These are phyloP conservation scores for Limnephilus lunatus DNA, from an alignment of 2,888 invertebrate species.

Conservation along the genomic window DNA sequence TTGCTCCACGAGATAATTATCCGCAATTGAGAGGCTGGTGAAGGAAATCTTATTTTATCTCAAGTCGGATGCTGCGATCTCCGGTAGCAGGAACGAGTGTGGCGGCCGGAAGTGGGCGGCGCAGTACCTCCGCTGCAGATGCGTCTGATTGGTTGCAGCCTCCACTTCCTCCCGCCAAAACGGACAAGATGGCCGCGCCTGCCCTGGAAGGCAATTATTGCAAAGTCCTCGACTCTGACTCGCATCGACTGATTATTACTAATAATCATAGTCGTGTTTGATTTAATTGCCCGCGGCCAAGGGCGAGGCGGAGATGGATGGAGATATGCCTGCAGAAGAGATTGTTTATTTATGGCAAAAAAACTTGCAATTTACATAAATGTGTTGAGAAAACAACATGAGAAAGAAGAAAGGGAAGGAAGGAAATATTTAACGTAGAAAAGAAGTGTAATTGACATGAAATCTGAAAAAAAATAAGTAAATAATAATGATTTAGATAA, in stretches of 20 bases:
- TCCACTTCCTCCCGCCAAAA: conserved; percentile 62
- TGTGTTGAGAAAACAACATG: neutral
- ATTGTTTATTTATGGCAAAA: neutral
- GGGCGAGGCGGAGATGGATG: neutral
- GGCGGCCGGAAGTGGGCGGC: conserved; percentile 60
- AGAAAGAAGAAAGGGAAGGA: neutral
- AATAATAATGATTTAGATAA: too few species aligned
- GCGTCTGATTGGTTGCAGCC: conserved; percentile 59
- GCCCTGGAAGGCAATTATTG: conserved; percentile 31
- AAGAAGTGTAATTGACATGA: too few species aligned
- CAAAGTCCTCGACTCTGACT: conserved; percentile 29
- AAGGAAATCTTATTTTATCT: conserved; percentile 43
- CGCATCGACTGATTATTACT: conserved; percentile 54
- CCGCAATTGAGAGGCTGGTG: neutral
- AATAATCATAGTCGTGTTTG: conserved; percentile 56
- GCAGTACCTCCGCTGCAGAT: conserved; percentile 46
- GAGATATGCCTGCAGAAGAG: neutral
- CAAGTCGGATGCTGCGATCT: conserved; percentile 59
- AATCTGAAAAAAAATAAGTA: too few species aligned
- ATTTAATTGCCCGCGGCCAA: conserved; percentile 54
- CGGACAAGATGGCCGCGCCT: conserved; percentile 53
- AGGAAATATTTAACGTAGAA: too few species aligned
- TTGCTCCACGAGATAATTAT: neutral
- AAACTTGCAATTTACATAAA: neutral
- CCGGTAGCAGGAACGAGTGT: conserved; percentile 48